Conservation (phyloP, 2,113 vertebrate species). For the Dryoscopus gambensis region DNA sequence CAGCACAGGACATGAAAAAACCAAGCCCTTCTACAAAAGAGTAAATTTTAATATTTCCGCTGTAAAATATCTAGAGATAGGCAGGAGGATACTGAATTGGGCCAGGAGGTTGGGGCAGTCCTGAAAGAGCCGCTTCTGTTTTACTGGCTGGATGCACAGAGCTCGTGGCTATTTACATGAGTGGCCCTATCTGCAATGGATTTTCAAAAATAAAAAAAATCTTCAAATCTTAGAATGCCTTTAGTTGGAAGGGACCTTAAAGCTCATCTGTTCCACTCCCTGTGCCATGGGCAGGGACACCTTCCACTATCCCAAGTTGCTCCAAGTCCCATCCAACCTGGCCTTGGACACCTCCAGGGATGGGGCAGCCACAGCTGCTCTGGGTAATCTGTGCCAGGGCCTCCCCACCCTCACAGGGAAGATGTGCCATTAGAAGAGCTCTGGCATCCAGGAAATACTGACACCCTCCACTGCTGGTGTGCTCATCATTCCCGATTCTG, state of each 20-base stretch:
- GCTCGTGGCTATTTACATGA: neutral
- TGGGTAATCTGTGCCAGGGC: neutral
- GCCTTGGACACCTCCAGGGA: neutral
- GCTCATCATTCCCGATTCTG: neutral
- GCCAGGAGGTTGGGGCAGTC: neutral
- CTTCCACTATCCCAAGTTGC: fast-evolving
- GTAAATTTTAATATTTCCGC: neutral
- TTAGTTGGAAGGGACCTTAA: neutral
- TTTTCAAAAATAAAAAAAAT: neutral
- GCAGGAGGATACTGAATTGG: neutral
- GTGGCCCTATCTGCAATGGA: neutral
- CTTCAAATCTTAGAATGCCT: neutral
- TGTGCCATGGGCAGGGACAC: neutral
- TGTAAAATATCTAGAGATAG: neutral
- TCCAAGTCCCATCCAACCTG: fast-evolving
- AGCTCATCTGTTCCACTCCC: neutral
- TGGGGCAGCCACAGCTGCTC: neutral
- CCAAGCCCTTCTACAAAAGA: neutral
- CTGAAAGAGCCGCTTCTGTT: neutral
- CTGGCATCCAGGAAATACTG: neutral
- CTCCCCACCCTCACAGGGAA: fast-evolving
- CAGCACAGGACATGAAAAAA: neutral
- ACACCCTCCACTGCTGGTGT: neutral
- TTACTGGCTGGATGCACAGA: neutral
- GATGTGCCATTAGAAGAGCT: neutral